A percentile compares a stretch with the other conserved stretches of the same genome.
Evolutionary conservation across 2,113 vertebrate genomes (phyloP).

Genomic region (Junco hyemalis): DNA sequence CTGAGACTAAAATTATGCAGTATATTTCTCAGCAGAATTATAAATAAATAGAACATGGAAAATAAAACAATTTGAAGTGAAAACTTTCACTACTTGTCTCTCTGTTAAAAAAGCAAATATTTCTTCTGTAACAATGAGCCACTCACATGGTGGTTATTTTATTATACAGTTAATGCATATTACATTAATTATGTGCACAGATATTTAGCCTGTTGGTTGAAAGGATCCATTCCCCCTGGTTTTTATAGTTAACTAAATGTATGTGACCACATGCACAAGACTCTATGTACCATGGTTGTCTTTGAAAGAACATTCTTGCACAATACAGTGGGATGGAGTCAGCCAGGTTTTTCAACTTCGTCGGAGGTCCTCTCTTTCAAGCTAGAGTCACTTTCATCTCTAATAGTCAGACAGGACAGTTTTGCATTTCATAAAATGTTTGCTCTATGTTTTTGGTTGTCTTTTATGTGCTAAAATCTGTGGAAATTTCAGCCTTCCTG

Average conservation of each 20-base stretch:
- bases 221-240: background rate
- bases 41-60: background rate
- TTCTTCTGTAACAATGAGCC: background rate
- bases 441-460: background rate
- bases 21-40: conserved; percentile 30
- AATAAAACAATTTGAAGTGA: background rate
- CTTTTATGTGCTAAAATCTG: background rate
- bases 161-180: background rate
- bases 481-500: background rate
- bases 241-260: background rate
- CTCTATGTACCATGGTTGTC: background rate
- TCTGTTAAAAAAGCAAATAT: conserved; percentile 5
- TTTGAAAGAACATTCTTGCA: background rate
- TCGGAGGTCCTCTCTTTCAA: background rate
- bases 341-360: background rate
- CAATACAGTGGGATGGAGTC: background rate
- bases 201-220: background rate
- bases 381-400: background rate
- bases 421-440: conserved; percentile 28
- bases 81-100: background rate
- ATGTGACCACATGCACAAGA: background rate
- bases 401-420: background rate
- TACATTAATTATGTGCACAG: background rate
- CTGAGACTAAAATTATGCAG: conserved; percentile 18
- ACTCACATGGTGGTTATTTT: background rate